These are phyloP conservation scores for Cryptus viduatorius DNA, from an alignment of 2,888 invertebrate genomes.

Conservation along the genomic window DNA sequence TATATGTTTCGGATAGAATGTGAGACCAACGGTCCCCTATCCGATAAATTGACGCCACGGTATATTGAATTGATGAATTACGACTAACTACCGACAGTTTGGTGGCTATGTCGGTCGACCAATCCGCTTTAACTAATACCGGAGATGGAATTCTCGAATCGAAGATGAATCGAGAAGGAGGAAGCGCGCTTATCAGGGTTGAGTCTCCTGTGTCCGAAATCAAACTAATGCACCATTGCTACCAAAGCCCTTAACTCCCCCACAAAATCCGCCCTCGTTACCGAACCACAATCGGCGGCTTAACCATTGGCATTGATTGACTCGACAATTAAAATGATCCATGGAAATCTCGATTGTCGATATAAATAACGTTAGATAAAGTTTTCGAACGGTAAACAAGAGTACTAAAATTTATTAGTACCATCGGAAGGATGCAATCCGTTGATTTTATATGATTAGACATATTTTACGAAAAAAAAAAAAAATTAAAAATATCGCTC, in stretches of 20 bases:
- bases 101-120: slow-evolving; percentile 13
- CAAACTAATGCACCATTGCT: slow-evolving; percentile 14
- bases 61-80: slow-evolving; percentile 58
- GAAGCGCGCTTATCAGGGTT: slow-evolving; percentile 52
- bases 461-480: too few species aligned
- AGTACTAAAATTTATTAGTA: not conserved
- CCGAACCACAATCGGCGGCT: slow-evolving; percentile 10
- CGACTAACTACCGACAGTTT: slow-evolving; percentile 50
- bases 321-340: slow-evolving; percentile 48
- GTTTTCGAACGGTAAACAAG: not conserved
- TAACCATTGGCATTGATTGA: slow-evolving; percentile 47
- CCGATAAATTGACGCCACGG: slow-evolving; percentile 47
- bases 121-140: slow-evolving; percentile 43
- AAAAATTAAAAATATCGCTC: too few species aligned
- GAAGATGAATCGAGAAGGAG: slow-evolving; percentile 59
- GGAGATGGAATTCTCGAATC: slow-evolving; percentile 61
- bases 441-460: too few species aligned
- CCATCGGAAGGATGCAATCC: too few species aligned
- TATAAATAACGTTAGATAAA: slow-evolving; percentile 33
- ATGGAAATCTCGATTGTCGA: slow-evolving; percentile 15
- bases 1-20: not conserved
- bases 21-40: slow-evolving; percentile 6
- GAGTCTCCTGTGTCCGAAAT: slow-evolving; percentile 30
- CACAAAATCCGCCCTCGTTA: not conserved
- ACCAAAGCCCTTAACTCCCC: slow-evolving; percentile 1